phyloP scores from a whole-genome alignment of 1,140 invertebrate genomes.

The Drosophila ficusphila region DNA sequence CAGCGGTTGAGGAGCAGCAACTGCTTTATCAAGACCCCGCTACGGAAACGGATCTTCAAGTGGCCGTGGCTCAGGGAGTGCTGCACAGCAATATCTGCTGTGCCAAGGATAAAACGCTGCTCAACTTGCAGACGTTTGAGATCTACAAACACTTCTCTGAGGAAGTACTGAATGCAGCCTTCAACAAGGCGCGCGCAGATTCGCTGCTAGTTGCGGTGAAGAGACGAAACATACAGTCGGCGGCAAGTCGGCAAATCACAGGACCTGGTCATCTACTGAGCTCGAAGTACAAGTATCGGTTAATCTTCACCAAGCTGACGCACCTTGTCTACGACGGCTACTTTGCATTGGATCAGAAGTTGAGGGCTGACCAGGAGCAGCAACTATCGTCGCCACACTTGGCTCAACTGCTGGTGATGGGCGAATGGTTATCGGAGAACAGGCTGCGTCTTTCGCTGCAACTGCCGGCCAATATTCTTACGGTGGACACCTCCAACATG shows the following conservation, averaged over 20 bases:
- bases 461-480: conserved; percentile 72
- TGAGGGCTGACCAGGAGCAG: conserved; percentile 8
- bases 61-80: conserved; percentile 85
- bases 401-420: conserved; percentile 63
- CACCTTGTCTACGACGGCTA: conserved; percentile 57
- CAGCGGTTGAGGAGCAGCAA: conserved; percentile 53
- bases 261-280: conserved; percentile 72
- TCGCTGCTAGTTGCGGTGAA: conserved; percentile 85
- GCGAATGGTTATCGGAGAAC: conserved; percentile 48
- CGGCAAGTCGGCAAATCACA: conserved; percentile 47
- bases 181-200: conserved; percentile 86
- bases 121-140: conserved; percentile 88
- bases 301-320: conserved; percentile 60
- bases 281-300: conserved; percentile 67
- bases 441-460: conserved; percentile 40
- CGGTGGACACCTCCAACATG: conserved; percentile 68
- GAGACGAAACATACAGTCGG: conserved; percentile 59
- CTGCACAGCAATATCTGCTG: conserved; percentile 88
- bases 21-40: conserved; percentile 81
- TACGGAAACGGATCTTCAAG: conserved; percentile 85
- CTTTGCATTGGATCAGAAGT: conserved; percentile 40
- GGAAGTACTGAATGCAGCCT: conserved; percentile 86
- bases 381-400: conserved; percentile 65
- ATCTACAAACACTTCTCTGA: conserved; percentile 90
- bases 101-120: conserved; percentile 86